Percentiles rank a stretch among this genome's conserved stretches.
Evolutionary conservation across 2,888 invertebrate genomes (phyloP).

Genomic region (Copidosoma aretas): DNA sequence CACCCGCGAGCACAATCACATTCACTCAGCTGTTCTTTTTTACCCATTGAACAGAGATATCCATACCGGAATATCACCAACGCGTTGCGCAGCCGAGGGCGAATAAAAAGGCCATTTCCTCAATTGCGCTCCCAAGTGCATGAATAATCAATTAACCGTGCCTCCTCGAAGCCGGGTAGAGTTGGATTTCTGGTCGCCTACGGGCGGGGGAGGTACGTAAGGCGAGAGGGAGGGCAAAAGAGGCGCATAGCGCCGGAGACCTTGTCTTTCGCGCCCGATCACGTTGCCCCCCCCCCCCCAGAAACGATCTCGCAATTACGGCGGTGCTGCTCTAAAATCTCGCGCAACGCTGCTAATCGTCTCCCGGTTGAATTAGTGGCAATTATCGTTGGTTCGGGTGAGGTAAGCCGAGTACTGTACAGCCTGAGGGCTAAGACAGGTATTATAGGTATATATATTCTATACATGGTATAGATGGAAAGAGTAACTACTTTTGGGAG

Average conservation of each 20-base stretch:
- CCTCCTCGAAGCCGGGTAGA: not conserved
- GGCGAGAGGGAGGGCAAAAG: not conserved
- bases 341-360: slow-evolving; percentile 18
- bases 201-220: not conserved
- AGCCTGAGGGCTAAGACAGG: no score
- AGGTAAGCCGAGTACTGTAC: slow-evolving; percentile 13
- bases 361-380: slow-evolving; percentile 24
- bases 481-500: no score
- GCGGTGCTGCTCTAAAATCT: slow-evolving; percentile 25
- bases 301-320: slow-evolving; percentile 31
- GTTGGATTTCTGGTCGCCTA: not conserved
- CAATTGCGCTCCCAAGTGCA: slow-evolving; percentile 10
- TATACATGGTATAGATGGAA: no score
- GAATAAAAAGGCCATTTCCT: slow-evolving; percentile 8
- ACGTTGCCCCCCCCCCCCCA: not conserved
- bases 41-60: no score
- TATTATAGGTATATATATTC: no score
- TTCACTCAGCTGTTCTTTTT: no score
- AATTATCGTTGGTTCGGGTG: slow-evolving; percentile 21
- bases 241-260: not conserved
- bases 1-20: no score
- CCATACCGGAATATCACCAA: no score
- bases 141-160: slow-evolving; percentile 20
- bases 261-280: slow-evolving; percentile 20
- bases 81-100: no score